These are phyloP conservation scores for Echinarachnius parma DNA, from an alignment of 53 echinoderm and acorn worm species.

Conservation along the genomic window DNA sequence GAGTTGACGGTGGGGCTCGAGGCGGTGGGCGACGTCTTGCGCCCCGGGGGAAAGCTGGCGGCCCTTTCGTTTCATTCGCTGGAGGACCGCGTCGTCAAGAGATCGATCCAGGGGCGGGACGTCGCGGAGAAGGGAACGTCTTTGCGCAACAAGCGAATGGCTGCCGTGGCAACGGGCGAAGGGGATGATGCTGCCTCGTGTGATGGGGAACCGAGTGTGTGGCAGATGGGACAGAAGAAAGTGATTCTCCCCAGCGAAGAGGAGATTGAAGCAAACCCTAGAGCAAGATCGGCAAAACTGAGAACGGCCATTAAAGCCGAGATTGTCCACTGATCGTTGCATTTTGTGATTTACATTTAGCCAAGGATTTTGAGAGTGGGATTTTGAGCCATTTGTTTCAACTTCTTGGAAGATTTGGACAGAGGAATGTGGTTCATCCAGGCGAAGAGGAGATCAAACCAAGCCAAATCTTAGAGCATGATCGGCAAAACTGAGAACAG, in stretches of 20 bases:
- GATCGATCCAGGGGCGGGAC: slow-evolving; percentile 73
- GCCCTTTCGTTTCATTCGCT: slow-evolving; percentile 82
- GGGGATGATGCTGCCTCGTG: slow-evolving; percentile 4
- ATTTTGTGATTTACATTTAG: no score
- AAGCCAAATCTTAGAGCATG: no score
- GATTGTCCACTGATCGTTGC: no score
- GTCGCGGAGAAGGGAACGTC: slow-evolving; percentile 66
- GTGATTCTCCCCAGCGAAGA: slow-evolving; percentile 51
- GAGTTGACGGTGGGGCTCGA: slow-evolving; percentile 66
- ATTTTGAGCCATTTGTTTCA: no score
- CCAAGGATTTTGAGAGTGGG: no score
- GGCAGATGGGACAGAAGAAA: slow-evolving; percentile 52
- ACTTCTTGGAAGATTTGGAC: no score
- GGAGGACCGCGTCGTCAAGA: slow-evolving; percentile 89
- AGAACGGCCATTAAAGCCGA: slow-evolving; percentile 83
- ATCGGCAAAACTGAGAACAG: no score
- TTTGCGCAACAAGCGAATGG: slow-evolving; percentile 42
- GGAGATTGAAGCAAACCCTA: slow-evolving; percentile 71
- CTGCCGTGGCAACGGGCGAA: background rate
- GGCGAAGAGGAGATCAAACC: slow-evolving; percentile 59
- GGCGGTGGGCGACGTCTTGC: slow-evolving; percentile 46
- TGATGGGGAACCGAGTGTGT: slow-evolving; percentile 13
- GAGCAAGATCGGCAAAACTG: slow-evolving; percentile 89
- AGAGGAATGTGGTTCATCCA: no score
- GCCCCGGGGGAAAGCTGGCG: slow-evolving; percentile 71